Base-by-base conservation (phyloP, 2,797 vertebrate species). In the Hephaestus fuliginosus region DNA sequence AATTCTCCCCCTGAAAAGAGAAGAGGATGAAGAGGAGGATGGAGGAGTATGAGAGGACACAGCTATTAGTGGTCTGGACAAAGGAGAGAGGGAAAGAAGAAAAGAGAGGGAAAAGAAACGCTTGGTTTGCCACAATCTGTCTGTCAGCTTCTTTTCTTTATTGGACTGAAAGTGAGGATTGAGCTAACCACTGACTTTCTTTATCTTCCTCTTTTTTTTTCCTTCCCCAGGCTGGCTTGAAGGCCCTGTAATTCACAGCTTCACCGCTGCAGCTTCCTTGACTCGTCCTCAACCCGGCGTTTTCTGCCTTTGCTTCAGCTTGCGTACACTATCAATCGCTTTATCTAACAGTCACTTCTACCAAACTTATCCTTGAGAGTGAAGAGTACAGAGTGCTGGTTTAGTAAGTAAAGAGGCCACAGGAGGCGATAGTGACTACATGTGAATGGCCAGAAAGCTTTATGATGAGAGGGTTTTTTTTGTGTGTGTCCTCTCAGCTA, bases 61-160 rank as follows among this genome's bases (percentile, higher is more conserved):
- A 64, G 78, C 80, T 80, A 89, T 92, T 90, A 90, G 88, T 76
- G 89, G 89, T 88, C 78, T 88, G 82, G 85, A 89, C 41, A 20
- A 80, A 78, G 62, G 67, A 87, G 64, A 75, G 66, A 82, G 77
- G 77, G 49, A 81, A 76, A 73, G 56, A 61, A 74, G 52, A 80
- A 70, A 70, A 61, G 49, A 44, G 61, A 53, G 33, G 33, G 14
- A 60, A 57, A 51, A 57, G 33, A 64, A 82, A 75, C 74, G 68
- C 22, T 70, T 70, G 70, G 61, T 77, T 68, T 71, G 73, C 81
- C 81, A 82, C 72, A 70, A 72, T 69, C 78, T 62, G 67, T 82
- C 77, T 48, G 71, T 89, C 85, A 86, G 77, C 81, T 78, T 71
- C 68, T 84, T 65, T 63, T 66, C 78, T 70, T 82, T 86, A 83